Evolutionary conservation across 2,888 invertebrate genomes (phyloP).

Genomic region (Steinernema carpocapsae): DNA sequence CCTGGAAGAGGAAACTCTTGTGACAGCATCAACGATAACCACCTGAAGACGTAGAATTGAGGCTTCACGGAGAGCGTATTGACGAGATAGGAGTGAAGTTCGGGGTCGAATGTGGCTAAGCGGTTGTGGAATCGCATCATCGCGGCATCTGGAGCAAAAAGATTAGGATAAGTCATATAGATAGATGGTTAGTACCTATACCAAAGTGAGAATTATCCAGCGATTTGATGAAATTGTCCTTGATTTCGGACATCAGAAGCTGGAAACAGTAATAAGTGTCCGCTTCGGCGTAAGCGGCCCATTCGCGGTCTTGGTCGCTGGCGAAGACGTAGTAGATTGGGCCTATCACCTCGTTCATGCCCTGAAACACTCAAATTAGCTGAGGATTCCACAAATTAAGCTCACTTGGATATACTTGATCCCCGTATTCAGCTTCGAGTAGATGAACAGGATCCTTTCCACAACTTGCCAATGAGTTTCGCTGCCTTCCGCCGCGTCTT

Average conservation of each 20-base stretch:
- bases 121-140: conserved; percentile 83
- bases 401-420: conserved; percentile 78
- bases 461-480: conserved; percentile 94
- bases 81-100: conserved; percentile 80
- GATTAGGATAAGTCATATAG: neutral
- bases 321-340: conserved; percentile 98
- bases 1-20: conserved; percentile 93
- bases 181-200: conserved; percentile 54
- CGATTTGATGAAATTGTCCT: conserved; percentile 90
- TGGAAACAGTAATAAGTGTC: conserved; percentile 99
- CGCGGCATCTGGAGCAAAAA: conserved; percentile 72
- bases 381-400: neutral
- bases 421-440: conserved; percentile 96
- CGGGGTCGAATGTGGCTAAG: conserved; percentile 80
- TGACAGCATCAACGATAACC: conserved; percentile 90
- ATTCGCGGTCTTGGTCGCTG: conserved; percentile 81
- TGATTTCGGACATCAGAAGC: conserved; percentile 93
- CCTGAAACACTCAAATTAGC: conserved; percentile 74
- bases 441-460: conserved; percentile 92
- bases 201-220: conserved; percentile 77
- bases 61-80: conserved; percentile 83
- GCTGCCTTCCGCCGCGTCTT: conserved; percentile 78
- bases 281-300: conserved; percentile 90
- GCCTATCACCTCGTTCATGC: conserved; percentile 97
- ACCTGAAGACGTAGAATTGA: conserved; percentile 91